phyloP scores from a whole-genome alignment of 1,140 invertebrate species.

The Leptonema lineaticorne region DNA sequence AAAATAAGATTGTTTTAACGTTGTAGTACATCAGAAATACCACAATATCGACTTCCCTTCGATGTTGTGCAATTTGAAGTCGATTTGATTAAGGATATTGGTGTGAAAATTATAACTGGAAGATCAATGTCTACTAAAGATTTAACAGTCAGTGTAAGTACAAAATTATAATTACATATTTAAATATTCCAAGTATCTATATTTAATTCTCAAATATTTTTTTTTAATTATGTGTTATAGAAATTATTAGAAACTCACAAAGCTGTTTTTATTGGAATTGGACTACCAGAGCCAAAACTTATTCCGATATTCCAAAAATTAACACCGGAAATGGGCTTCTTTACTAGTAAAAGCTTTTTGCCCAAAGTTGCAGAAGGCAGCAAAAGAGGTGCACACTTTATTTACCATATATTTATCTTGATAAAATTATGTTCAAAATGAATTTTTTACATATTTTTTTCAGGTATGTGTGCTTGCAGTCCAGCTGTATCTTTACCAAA shows the following conservation, averaged over 20 bases:
- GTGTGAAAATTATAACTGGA: conserved; percentile 79
- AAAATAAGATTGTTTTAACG: background rate
- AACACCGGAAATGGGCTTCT: conserved; percentile 82
- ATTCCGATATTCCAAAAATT: conserved; percentile 80
- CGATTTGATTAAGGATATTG: conserved; percentile 86
- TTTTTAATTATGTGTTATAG: conserved; percentile 48
- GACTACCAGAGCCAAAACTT: conserved; percentile 86
- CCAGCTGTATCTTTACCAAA: conserved; percentile 63
- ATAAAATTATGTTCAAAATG: background rate
- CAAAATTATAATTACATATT: background rate
- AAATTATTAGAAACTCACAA: conserved; percentile 70
- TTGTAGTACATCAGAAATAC: conserved; percentile 89
- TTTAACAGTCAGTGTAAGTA: conserved; percentile 67
- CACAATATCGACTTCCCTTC: conserved; percentile 92
- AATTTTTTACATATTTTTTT: conserved; percentile 26
- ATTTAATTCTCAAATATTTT: too few species aligned
- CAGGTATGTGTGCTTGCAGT: conserved; percentile 82
- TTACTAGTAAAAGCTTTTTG: conserved; percentile 92
- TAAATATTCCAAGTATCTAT: background rate
- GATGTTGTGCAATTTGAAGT: conserved; percentile 94
- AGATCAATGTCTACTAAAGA: conserved; percentile 66
- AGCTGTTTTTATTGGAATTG: conserved; percentile 92
- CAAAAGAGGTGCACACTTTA: conserved; percentile 70
- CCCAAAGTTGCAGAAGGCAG: conserved; percentile 84
- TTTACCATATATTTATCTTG: background rate